Conservation (phyloP, 2,113 vertebrate genomes). For the Elachura formosa region DNA sequence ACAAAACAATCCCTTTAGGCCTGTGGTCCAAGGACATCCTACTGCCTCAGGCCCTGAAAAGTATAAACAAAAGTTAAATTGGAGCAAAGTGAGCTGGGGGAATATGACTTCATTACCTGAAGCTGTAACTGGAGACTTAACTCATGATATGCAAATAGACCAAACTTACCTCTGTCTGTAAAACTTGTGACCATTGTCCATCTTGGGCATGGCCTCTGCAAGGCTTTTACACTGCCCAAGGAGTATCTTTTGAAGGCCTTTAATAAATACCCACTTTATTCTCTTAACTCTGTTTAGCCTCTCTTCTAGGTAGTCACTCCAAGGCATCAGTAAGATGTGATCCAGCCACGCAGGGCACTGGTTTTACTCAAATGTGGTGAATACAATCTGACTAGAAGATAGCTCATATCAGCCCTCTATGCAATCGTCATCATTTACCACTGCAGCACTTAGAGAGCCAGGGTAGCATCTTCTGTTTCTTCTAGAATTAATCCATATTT, state of each 20-base stretch:
- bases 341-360: neutral
- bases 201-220: accelerated
- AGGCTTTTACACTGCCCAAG: neutral
- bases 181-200: neutral
- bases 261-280: neutral
- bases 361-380: neutral
- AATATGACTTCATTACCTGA: neutral
- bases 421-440: neutral
- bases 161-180: neutral
- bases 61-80: neutral
- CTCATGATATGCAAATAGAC: neutral
- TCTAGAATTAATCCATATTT: neutral
- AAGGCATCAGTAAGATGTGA: neutral
- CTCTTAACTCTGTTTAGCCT: neutral
- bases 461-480: neutral
- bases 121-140: neutral
- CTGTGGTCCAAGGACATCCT: no score
- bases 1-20: neutral
- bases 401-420: neutral
- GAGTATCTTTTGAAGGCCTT: neutral
- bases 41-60: no score
- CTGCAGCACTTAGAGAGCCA: neutral
- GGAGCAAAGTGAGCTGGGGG: no score
- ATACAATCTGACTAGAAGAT: neutral
- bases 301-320: neutral